Evolutionary conservation across 2,113 vertebrate species (phyloP).

Genomic region (Lophochroa leadbeateri): DNA sequence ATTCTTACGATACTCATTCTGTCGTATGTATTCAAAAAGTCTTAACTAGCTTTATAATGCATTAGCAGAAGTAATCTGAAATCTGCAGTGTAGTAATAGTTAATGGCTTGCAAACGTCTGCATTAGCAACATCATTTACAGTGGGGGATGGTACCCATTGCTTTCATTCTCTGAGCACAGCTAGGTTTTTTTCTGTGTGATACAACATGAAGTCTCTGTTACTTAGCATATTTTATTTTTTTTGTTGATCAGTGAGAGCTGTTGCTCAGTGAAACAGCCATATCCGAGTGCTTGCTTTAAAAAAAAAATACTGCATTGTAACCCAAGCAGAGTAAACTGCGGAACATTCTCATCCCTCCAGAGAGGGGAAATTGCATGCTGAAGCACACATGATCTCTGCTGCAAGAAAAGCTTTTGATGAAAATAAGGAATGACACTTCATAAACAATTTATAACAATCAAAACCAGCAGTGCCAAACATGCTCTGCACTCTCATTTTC

Average conservation of each 20-base stretch:
- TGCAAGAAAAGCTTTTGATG: constrained; percentile 36
- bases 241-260: background rate
- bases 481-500: background rate
- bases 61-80: constrained; percentile 18
- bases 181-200: background rate
- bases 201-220: background rate
- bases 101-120: constrained; percentile 30
- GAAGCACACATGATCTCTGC: background rate
- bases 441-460: constrained; percentile 60
- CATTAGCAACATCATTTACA: constrained; percentile 29
- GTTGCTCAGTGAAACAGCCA: background rate
- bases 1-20: fast-evolving
- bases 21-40: background rate
- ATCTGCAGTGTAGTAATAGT: constrained; percentile 29
- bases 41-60: background rate
- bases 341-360: background rate
- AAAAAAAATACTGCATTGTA: constrained; percentile 16
- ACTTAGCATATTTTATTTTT: background rate
- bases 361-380: constrained; percentile 9
- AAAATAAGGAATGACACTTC: constrained; percentile 18
- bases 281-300: background rate
- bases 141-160: background rate
- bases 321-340: constrained; percentile 42
- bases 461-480: background rate
- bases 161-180: background rate